Evolutionary conservation across 2,888 invertebrate species (phyloP).

Genomic region (Athetis lepigone): DNA sequence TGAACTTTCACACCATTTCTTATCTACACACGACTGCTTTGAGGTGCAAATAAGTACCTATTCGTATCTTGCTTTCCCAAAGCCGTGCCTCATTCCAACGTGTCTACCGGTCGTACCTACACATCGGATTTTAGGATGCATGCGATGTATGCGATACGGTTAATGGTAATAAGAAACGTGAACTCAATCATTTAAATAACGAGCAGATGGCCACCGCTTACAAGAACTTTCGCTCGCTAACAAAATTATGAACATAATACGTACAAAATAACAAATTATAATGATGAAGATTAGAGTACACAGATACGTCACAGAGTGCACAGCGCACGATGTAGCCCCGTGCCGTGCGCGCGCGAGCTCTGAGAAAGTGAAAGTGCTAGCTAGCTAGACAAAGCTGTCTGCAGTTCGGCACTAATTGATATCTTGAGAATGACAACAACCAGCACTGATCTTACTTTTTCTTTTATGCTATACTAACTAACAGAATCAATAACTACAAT

Average conservation of each 20-base stretch:
- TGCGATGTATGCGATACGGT: neutral
- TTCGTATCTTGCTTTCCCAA: no score
- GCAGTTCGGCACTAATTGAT: conserved; percentile 2
- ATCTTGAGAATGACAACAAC: neutral
- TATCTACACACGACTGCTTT: no score
- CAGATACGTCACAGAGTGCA: neutral
- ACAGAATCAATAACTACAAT: no score
- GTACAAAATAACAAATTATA: neutral
- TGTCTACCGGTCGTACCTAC: no score
- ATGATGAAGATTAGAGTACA: neutral
- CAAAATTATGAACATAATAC: neutral
- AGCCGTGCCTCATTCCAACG: no score
- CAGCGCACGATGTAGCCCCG: neutral
- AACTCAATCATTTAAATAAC: neutral
- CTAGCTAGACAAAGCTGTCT: neutral
- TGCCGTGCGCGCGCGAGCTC: neutral
- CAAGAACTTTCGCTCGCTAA: neutral
- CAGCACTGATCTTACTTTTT: neutral
- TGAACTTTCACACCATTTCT: no score
- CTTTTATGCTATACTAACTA: no score
- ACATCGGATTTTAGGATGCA: no score
- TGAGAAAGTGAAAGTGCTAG: conserved; percentile 26
- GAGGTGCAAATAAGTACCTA: no score
- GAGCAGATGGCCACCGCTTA: neutral
- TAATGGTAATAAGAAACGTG: neutral